Evolutionary conservation across 2,888 invertebrate genomes (phyloP).

Genomic region (Baronia brevicornis): DNA sequence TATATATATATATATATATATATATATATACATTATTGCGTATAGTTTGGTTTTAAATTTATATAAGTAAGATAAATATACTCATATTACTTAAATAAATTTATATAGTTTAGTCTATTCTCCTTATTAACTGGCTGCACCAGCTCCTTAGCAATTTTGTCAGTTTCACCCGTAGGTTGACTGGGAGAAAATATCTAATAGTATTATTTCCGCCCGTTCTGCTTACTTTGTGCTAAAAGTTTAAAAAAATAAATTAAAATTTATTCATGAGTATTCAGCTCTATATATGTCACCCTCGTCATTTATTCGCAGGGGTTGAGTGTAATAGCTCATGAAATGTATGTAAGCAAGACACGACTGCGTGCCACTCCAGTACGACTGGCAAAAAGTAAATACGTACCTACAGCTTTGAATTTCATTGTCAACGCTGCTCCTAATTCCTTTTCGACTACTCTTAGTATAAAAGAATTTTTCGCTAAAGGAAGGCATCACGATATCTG

Average conservation of each 20-base stretch:
- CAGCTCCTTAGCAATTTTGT: too few species aligned
- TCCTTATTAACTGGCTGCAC: too few species aligned
- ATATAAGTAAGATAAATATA: too few species aligned
- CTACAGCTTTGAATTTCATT: constrained; percentile 47
- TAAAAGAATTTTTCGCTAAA: constrained; percentile 40
- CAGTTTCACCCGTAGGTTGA: too few species aligned
- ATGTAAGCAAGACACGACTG: constrained; percentile 63
- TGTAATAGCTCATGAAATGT: constrained; percentile 75
- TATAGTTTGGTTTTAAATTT: too few species aligned
- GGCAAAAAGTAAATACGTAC: constrained; percentile 46
- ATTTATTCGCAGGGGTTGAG: constrained; percentile 45
- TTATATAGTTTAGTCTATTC: too few species aligned
- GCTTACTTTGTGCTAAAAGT: too few species aligned
- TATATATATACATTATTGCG: too few species aligned
- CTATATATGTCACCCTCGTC: constrained; percentile 27
- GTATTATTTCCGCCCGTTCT: too few species aligned
- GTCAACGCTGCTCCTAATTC: constrained; percentile 50
- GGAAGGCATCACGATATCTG: constrained; percentile 23
- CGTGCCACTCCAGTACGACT: constrained; percentile 45
- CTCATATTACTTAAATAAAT: not conserved
- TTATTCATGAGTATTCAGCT: constrained; percentile 32
- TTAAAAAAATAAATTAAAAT: too few species aligned
- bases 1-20: too few species aligned
- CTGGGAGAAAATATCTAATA: too few species aligned
- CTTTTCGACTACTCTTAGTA: constrained; percentile 48